Conservation (phyloP, 2,888 invertebrate species). For the Synergus japonicus region DNA sequence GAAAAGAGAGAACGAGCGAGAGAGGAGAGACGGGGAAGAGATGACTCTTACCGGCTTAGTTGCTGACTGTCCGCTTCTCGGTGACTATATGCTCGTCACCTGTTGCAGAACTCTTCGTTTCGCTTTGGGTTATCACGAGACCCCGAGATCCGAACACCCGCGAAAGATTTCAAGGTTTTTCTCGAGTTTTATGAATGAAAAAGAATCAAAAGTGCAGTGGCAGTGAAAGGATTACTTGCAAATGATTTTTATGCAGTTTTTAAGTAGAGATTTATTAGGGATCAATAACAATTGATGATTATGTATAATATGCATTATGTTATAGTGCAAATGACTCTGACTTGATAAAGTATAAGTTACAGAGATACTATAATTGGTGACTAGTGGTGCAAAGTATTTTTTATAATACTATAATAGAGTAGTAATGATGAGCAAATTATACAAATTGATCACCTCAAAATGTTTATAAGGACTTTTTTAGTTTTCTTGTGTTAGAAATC, state of each 20-base stretch:
- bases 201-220: constrained; percentile 12
- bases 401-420: neutral
- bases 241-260: neutral
- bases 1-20: constrained; percentile 50
- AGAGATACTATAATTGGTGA: neutral
- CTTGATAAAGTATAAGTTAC: neutral
- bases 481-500: neutral
- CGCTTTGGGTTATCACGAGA: constrained; percentile 35
- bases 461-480: neutral
- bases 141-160: constrained; percentile 14
- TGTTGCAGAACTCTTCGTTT: constrained; percentile 61
- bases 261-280: neutral
- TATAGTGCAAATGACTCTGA: neutral
- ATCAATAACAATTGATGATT: neutral
- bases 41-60: constrained; percentile 65
- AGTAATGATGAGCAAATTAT: neutral
- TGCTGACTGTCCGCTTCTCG: constrained; percentile 70
- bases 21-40: constrained; percentile 66
- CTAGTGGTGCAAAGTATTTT: neutral
- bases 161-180: constrained; percentile 12
- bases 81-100: constrained; percentile 60
- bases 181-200: constrained; percentile 15
- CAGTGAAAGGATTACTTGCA: neutral
- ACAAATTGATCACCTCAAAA: neutral
- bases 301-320: neutral